Conservation (phyloP, 2,797 vertebrate genomes). For the Novumbra hubbsi region DNA sequence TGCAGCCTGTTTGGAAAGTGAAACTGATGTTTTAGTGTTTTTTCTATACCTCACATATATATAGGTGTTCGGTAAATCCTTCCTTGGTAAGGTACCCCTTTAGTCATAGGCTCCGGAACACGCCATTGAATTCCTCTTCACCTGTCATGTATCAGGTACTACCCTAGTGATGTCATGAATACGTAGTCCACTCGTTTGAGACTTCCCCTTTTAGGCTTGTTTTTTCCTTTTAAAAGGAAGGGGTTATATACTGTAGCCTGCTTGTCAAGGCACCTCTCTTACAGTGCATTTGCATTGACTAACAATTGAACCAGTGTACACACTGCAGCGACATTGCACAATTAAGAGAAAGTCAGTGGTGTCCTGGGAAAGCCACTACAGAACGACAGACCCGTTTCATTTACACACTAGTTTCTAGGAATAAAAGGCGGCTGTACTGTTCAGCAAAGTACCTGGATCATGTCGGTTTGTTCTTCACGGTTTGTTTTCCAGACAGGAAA, state of each 20-base stretch:
- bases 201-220: conserved; percentile 91
- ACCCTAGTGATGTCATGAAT: conserved; percentile 2
- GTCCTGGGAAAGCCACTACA: not conserved
- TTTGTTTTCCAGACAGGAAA: not conserved
- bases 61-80: not conserved
- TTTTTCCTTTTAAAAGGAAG: conserved; percentile 61
- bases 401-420: not conserved
- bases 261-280: conserved; percentile 12
- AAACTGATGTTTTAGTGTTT: not conserved
- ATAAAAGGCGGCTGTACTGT: not conserved
- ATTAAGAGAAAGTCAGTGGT: conserved; percentile 12
- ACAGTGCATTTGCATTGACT: conserved; percentile 7
- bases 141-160: not conserved
- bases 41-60: not conserved
- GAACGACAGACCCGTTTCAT: not conserved
- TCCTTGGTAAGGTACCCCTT: not conserved
- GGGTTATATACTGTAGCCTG: not conserved
- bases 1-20: not conserved
- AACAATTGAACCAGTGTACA: not conserved
- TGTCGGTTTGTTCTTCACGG: not conserved
- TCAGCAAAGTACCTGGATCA: not conserved
- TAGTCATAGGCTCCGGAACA: not conserved
- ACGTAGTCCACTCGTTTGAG: conserved; percentile 55
- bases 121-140: not conserved
- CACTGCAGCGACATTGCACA: conserved; percentile 1